Base-by-base conservation (phyloP, 2,113 vertebrate species). In the Corythoichthys haematopterus region DNA sequence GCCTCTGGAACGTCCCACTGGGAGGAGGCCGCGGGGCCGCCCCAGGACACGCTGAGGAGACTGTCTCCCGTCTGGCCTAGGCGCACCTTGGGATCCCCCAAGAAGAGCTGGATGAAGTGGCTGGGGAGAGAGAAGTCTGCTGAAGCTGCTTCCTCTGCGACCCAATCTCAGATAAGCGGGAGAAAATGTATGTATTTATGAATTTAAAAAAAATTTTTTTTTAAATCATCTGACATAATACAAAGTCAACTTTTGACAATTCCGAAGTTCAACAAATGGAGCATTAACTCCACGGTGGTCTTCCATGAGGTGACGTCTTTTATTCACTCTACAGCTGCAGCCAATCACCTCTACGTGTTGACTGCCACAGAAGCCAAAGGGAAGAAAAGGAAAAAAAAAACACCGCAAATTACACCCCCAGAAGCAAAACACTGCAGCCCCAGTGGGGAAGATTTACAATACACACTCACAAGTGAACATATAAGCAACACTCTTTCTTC, bases 401-500 rank as follows among this genome's bases (percentile, higher is more conserved):
- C 13, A 62, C 60, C n/a, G 66, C 51, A 0, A 79, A 78, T 69
- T 64, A 76, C 58, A 78, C 68, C 71, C 77, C 71, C 3, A 9
- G 69, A 82, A 75, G 64, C 76, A 81, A 82, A 82, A 83, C 76
- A 80, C 66, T 64, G 62, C 65, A 68, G 69, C 73, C 77, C 56
- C 48, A 72, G 74, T 55, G 62, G 46, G 58, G 52, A 40, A 75
- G 70, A 80, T 75, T 80, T 75, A 83, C 75, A 75, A 76, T 57
- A 71, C 72, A 79, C 78, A 86, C 78, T 75, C 75, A 67, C 67
- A 66, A 76, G 55, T 69, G 62, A 65, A 78, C 79, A 76, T 71
- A 74, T 62, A 68, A 81, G 66, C 69, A 64, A 65, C 66, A 62
- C 58, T 79, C 68, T 84, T 87, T 88, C 75, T 86, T 87, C 83